phyloP scores from a whole-genome alignment of 2,888 invertebrate genomes.

The Trichogramma dendrolimi region DNA sequence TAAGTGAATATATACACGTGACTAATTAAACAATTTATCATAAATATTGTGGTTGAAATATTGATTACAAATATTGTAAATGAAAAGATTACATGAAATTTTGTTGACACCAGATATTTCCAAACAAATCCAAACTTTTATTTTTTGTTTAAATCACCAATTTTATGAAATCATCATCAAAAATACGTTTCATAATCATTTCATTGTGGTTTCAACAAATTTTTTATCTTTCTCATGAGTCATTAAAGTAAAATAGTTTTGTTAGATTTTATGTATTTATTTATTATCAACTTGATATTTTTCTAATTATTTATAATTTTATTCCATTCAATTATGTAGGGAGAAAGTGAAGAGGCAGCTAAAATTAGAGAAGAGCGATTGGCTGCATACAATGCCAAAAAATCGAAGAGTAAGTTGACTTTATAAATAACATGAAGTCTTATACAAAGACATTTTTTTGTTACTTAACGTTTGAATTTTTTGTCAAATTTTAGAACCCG shows the following conservation, averaged over 20 bases:
- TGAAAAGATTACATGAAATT: not conserved
- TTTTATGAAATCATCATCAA: no score
- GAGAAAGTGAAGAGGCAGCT: constrained; percentile 69
- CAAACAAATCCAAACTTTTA: constrained; percentile 34
- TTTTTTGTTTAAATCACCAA: constrained; percentile 4
- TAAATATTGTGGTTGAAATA: not conserved
- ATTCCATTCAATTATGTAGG: constrained; percentile 47
- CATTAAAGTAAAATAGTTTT: not conserved
- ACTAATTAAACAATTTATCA: no score
- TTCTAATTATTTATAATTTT: constrained; percentile 27
- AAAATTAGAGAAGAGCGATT: constrained; percentile 78
- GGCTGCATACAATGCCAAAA: constrained; percentile 85
- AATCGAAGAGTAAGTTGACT: constrained; percentile 70
- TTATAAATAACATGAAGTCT: constrained; percentile 3
- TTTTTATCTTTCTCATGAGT: not conserved
- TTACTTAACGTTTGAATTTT: constrained; percentile 5
- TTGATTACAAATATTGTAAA: not conserved
- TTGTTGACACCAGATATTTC: constrained; percentile 46
- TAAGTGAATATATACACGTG: not conserved
- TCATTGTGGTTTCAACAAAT: constrained; percentile 13
- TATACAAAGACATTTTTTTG: not conserved
- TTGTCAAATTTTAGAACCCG: constrained; percentile 62
- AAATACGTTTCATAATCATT: constrained; percentile 12
- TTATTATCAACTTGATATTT: not conserved
- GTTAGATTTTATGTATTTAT: constrained; percentile 1